Percentiles rank a stretch among this genome's conserved stretches.
Conservation (phyloP, 2,113 vertebrate genomes). For the Collichthys lucidus region DNA sequence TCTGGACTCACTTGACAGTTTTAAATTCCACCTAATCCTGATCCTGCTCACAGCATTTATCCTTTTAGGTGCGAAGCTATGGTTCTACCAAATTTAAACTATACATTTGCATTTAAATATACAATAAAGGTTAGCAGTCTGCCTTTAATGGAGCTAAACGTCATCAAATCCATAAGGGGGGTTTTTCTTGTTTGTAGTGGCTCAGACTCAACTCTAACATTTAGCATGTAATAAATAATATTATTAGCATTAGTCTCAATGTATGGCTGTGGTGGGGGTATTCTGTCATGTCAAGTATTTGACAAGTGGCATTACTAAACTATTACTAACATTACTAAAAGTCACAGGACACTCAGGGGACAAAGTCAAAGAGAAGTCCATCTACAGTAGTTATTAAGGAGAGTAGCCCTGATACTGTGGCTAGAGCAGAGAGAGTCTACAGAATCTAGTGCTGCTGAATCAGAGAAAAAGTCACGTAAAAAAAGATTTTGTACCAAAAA, state of each 20-base stretch:
- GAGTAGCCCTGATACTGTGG: background rate
- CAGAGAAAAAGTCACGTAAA: background rate
- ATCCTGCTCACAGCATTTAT: constrained; percentile 13
- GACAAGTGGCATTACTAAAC: too few species aligned
- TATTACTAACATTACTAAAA: background rate
- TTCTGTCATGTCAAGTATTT: background rate
- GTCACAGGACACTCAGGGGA: background rate
- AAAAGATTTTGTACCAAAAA: background rate
- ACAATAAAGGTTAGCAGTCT: background rate
- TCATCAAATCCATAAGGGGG: background rate
- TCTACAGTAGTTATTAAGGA: background rate
- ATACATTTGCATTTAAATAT: background rate
- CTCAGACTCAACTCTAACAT: background rate
- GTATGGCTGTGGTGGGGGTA: background rate
- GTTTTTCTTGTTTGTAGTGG: background rate
- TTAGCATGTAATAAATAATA: background rate
- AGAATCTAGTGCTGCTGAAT: background rate
- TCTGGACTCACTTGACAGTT: constrained; percentile 26
- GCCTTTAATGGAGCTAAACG: background rate
- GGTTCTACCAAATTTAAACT: background rate
- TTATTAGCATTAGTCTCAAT: background rate
- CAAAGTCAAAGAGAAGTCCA: background rate
- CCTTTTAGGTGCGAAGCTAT: background rate
- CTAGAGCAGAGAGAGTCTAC: background rate
- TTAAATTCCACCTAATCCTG: constrained; percentile 34